A percentile compares a stretch with the other conserved stretches of the same genome.
phyloP scores from a whole-genome alignment of 2,888 invertebrate species.

The Tinea pellionella region DNA sequence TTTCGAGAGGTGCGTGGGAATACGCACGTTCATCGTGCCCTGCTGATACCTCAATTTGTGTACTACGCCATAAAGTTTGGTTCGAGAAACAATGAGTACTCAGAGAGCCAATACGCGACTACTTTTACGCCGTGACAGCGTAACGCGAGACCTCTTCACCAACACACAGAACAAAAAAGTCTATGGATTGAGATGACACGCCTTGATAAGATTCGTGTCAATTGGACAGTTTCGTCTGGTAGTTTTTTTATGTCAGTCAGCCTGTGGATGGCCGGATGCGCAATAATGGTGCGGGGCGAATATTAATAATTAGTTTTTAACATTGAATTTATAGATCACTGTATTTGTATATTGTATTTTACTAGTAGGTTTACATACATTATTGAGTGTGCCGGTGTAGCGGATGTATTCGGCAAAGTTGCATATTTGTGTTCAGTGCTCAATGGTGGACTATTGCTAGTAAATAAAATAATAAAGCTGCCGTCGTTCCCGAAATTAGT shows the following conservation, averaged over 20 bases:
- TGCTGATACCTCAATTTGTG: too few relatives aligned
- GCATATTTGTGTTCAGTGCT: slow-evolving; percentile 22
- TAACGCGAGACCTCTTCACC: too few relatives aligned
- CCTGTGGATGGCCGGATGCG: slow-evolving; percentile 27
- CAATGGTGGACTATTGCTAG: slow-evolving; percentile 36
- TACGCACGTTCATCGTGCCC: too few relatives aligned
- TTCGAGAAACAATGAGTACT: too few relatives aligned
- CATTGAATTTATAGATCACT: neutral
- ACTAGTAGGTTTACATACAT: neutral
- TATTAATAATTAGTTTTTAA: neutral
- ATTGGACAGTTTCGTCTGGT: neutral
- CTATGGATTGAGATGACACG: neutral
- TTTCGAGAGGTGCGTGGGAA: too few relatives aligned
- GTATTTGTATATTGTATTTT: neutral
- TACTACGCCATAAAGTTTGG: too few relatives aligned
- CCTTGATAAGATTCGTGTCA: too few relatives aligned
- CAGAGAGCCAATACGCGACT: too few relatives aligned
- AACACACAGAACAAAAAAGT: slow-evolving; percentile 17
- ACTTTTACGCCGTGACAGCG: too few relatives aligned
- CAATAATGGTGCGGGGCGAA: slow-evolving; percentile 30
- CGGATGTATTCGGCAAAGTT: neutral
- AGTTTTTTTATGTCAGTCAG: neutral
- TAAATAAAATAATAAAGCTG: slow-evolving; percentile 30
- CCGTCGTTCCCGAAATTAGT: neutral
- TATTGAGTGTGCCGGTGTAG: neutral